phyloP scores from a whole-genome alignment of 2,888 invertebrate genomes.

The Apamea epomidion region DNA sequence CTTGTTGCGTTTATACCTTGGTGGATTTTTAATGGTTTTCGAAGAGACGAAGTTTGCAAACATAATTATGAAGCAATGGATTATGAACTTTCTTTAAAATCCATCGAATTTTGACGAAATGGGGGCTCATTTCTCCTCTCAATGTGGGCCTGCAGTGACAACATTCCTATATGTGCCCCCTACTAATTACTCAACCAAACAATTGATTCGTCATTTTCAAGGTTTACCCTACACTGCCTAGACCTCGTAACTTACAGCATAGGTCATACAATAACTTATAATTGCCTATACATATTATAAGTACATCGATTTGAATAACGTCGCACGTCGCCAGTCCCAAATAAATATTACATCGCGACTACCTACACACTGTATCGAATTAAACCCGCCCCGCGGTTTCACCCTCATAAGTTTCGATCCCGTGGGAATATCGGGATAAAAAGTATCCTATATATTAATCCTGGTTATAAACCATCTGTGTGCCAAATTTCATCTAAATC shows the following conservation, averaged over 20 bases:
- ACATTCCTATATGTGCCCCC: background rate
- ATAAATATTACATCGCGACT: constrained; percentile 14
- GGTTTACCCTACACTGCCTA: background rate
- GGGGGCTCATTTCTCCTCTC: no score
- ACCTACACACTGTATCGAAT: background rate
- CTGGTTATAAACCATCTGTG: no score
- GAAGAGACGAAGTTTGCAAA: background rate
- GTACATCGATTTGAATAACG: background rate
- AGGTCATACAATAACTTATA: background rate
- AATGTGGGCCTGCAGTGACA: background rate
- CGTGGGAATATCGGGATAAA: no score
- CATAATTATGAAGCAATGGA: background rate
- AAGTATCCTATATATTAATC: no score
- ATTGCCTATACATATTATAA: background rate
- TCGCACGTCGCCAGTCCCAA: background rate
- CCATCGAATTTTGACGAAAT: background rate
- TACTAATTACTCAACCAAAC: background rate
- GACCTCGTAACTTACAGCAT: background rate
- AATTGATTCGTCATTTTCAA: background rate
- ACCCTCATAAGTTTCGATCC: no score
- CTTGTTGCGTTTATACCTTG: background rate
- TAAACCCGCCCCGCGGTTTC: background rate
- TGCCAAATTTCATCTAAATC: no score
- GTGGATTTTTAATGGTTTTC: background rate
- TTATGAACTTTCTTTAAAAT: background rate